A percentile compares a stretch with the other conserved stretches of the same genome.
Conservation (phyloP, 2,797 vertebrate species). For the Gymnopithys bicolor region DNA sequence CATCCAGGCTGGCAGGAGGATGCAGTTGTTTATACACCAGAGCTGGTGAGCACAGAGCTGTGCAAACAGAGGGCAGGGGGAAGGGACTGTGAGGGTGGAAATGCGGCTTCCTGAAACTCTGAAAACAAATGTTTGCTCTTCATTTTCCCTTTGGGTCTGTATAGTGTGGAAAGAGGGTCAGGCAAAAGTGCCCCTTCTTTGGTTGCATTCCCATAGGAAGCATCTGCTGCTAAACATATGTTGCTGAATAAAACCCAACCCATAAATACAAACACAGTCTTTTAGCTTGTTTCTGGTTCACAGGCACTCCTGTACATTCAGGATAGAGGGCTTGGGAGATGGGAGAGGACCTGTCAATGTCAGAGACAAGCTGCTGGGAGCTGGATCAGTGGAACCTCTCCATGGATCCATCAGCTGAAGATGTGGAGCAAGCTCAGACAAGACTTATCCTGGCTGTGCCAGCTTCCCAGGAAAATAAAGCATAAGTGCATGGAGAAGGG, state of each 20-base stretch:
- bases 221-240: conserved; percentile 64
- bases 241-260: neutral
- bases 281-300: neutral
- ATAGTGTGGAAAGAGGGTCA: conserved; percentile 40
- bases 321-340: neutral
- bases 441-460: neutral
- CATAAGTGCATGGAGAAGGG: neutral
- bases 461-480: neutral
- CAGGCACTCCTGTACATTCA: neutral
- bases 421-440: neutral
- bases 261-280: conserved; percentile 5
- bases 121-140: conserved; percentile 41
- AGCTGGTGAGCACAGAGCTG: neutral
- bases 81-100: conserved; percentile 3
- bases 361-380: neutral
- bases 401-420: neutral
- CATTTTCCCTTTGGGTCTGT: conserved; percentile 18
- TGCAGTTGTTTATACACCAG: neutral
- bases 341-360: neutral
- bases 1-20: conserved; percentile 2
- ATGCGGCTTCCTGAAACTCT: conserved; percentile 16
- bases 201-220: conserved; percentile 59
- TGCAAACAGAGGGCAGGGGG: neutral
- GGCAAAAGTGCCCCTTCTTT: neutral
- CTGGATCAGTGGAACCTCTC: neutral